Base-by-base conservation (phyloP, 2,797 vertebrate species). In the Dallia pectoralis region DNA sequence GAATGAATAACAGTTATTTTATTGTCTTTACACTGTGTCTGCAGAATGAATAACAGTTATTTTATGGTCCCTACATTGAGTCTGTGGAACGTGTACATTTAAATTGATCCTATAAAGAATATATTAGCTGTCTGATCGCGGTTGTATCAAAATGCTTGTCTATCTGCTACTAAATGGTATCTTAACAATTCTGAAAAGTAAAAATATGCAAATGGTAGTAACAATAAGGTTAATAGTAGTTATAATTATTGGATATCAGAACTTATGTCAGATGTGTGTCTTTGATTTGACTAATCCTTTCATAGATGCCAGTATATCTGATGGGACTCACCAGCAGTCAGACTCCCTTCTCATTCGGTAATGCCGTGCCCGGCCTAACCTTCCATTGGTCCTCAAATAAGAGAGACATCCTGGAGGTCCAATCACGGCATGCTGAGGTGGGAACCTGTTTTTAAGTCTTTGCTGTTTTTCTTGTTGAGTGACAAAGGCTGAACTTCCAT, bases 331-430 rank as follows among this genome's bases (percentile, higher is more conserved):
- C 95, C 80, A 97, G 90, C 75, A 95, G 85, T 73, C 96, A 97
- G 84, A 97, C 94, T 0, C 97, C 97, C 25, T 98, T 99, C 85
- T 95, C 96, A 9, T 98, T 99, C 63, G 97, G 94, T 51, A 97
- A 88, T 1, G 93, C 96, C 0, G 2, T 95, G 3, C 98, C 97
- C 0, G 92, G 93, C 2, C 88, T 99, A 77, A 93, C 89, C 0
- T 98, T 99, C 86, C 94, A 96, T 74, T 99, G 98, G 98, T 94
- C 95, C 59, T 95, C 96, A 77, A 96, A 92, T n/a, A 98, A 97
- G 87, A 93, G 96, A 75, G 96, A 99, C 77, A 93, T 95, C 69
- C 86, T 99, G 85, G 96, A 98, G 51, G 77, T 99, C 67, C 88
- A 90, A 79, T 92, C 96, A 4, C 92, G 97, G 62, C 95, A 97